Percentiles rank a stretch among this genome's conserved stretches.
Conservation (phyloP, 2,888 invertebrate species). For the Nemotelus pantherinus region DNA sequence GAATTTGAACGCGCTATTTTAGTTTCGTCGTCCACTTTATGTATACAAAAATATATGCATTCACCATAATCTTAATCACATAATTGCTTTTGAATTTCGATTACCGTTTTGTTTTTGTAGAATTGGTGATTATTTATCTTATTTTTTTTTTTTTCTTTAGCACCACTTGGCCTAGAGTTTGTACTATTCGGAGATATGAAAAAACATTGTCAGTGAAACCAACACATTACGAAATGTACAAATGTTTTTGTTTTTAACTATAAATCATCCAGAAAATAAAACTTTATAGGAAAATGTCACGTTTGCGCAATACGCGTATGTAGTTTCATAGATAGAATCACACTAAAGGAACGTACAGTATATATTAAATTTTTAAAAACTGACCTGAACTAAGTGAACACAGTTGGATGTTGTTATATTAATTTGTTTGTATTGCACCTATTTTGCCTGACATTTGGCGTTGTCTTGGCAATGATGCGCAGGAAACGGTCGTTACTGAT, state of each 20-base stretch:
- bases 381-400: conserved; percentile 35
- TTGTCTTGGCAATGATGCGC: no score
- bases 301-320: no score
- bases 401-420: not conserved
- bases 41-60: conserved; percentile 31
- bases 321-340: not conserved
- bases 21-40: not conserved
- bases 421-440: no score
- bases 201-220: not conserved
- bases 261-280: no score
- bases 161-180: conserved; percentile 39
- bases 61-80: conserved; percentile 34
- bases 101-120: conserved; percentile 6
- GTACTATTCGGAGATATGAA: conserved; percentile 39
- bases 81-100: conserved; percentile 39
- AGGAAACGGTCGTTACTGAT: not conserved
- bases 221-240: no score
- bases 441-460: no score
- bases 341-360: conserved; percentile 11
- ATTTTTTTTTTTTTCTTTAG: conserved; percentile 13
- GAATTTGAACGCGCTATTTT: not conserved
- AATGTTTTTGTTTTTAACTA: no score
- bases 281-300: no score
- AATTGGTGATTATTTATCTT: not conserved
- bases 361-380: not conserved